A percentile compares a stretch with the other conserved stretches of the same genome.
Conservation (phyloP, 2,888 invertebrate species). For the Sussaba pulchella region DNA sequence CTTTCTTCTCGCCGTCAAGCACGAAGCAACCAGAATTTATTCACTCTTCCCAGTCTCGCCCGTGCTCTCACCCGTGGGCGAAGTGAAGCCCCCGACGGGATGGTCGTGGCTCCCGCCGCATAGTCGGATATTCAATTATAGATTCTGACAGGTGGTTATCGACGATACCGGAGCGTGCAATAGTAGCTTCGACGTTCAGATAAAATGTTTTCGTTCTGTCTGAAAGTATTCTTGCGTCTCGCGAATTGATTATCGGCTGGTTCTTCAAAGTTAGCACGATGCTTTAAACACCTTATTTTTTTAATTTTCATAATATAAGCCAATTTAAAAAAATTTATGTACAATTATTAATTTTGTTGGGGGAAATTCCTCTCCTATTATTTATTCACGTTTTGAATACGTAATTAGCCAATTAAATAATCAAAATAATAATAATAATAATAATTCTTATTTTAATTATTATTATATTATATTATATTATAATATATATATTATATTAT, state of each 20-base stretch:
- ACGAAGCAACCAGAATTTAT: conserved; percentile 8
- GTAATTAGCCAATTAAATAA: no score
- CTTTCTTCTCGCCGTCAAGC: conserved; percentile 2
- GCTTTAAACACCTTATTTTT: no score
- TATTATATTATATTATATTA: no score
- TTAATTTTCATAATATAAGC: no score
- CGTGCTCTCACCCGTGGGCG: background rate
- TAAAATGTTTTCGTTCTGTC: background rate
- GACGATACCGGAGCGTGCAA: conserved; percentile 24
- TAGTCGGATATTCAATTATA: conserved; percentile 70
- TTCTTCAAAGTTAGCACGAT: no score
- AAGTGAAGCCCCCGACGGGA: background rate
- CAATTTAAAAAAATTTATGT: no score
- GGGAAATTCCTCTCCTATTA: no score
- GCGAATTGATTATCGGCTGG: background rate
- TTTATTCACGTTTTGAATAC: no score
- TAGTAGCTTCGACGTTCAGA: background rate
- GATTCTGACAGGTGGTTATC: conserved; percentile 70
- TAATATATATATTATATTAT: no score
- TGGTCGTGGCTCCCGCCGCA: conserved; percentile 12
- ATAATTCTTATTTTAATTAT: no score
- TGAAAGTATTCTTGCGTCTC: background rate
- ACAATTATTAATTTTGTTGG: no score
- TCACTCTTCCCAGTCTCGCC: background rate
- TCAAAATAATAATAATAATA: no score